Conservation (phyloP, 2,888 invertebrate species). For the Rugalucina vietnamica region DNA sequence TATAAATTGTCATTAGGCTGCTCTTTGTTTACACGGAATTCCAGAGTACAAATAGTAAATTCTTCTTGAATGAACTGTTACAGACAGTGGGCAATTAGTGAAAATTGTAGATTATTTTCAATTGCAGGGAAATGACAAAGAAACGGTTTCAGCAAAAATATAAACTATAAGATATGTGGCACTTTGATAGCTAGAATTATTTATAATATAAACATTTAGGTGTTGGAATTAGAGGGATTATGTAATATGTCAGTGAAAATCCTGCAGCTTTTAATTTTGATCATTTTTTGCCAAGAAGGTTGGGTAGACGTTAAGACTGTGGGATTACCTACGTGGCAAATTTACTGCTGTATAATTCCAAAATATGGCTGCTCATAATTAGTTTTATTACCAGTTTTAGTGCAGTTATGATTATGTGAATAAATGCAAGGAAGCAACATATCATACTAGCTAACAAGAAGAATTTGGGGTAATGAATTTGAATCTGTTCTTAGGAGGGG, state of each 20-base stretch:
- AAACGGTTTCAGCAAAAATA: too few relatives aligned
- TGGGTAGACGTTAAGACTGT: not conserved
- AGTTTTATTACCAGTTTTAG: not conserved
- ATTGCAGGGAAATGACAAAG: too few relatives aligned
- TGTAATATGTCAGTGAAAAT: not conserved
- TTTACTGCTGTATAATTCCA: not conserved
- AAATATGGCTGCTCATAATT: not conserved
- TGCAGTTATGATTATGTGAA: not conserved
- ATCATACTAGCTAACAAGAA: not conserved
- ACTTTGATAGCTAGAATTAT: too few relatives aligned
- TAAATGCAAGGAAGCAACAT: not conserved
- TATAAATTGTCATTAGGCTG: not conserved
- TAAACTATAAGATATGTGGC: too few relatives aligned
- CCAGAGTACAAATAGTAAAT: too few relatives aligned
- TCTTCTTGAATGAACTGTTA: too few relatives aligned
- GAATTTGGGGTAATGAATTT: not conserved
- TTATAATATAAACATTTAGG: too few relatives aligned
- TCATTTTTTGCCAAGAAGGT: not conserved
- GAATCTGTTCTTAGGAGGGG: not conserved
- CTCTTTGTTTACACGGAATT: not conserved
- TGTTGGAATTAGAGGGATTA: not conserved
- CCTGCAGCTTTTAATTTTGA: not conserved
- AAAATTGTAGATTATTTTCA: too few relatives aligned
- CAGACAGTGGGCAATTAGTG: too few relatives aligned
- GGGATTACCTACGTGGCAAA: constrained; percentile 12